Base-by-base conservation (phyloP, 2,888 invertebrate species). In the Laspeyria flexula region DNA sequence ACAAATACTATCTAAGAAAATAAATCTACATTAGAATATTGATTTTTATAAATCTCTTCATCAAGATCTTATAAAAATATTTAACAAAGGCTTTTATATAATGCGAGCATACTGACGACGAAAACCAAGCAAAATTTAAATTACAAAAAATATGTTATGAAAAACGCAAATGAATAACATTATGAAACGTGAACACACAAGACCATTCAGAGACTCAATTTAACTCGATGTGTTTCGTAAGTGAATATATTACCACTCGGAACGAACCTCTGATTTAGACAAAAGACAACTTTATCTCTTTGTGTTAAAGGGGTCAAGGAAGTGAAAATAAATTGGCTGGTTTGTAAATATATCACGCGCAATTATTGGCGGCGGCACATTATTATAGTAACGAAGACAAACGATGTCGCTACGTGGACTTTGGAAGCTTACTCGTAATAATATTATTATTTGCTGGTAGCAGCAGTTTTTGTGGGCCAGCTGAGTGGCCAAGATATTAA, bases 381-480 rank as follows among this genome's bases (percentile, higher is more conserved):
- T 70, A 70, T 65, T 65, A 65, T 55, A 45, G 62, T 60, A 78
- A 79, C 71, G 68, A 78, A 79, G 77, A 78, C 63, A 74, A 79
- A 79, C 56, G 77, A 71, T 40, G 35, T 25, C 25, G 18, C 61
- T 58, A 63, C 75, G 73, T 69, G 77, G 58, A 60, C 59, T 65
- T 46, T 44, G 41, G 30, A 43, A 35, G 52, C 67, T 70, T 45
- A 45, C 43, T 40, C 34, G 40, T 34, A 30, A 70, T 61, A 57
- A 55, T 34, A 50, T 48, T 25, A n/a, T n/a, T n/a, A n/a, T n/a
- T 57, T 52, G 50, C 48, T 42, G 35, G 30, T 45, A 25, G 44
- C 27, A 58, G 35, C 58, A 48, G 47, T 58, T 58, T 65, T 54
- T 59, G 35, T 34, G 25, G 21, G 34, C 58, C 37, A 6, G 13